phyloP scores from a whole-genome alignment of 2,113 vertebrate species.

The Lampris incognitus region DNA sequence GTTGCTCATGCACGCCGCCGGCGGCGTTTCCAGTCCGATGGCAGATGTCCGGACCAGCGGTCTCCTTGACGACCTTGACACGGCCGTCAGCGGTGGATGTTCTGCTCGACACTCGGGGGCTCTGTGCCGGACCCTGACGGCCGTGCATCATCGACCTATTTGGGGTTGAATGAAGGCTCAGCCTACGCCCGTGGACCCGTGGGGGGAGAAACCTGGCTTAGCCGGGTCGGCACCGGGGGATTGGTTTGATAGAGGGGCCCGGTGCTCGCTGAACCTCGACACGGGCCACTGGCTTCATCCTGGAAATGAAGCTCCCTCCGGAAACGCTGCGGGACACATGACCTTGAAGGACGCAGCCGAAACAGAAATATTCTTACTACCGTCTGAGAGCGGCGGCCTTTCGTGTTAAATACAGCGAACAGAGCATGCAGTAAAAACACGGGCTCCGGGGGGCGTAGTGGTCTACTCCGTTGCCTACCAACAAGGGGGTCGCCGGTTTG shows the following conservation, averaged over 20 bases:
- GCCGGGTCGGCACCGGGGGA: slow-evolving; percentile 52
- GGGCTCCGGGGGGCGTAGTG: background rate
- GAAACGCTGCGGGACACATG: slow-evolving; percentile 34
- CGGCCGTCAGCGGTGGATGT: slow-evolving; percentile 50
- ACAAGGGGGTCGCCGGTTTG: too few relatives aligned
- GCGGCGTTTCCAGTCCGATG: slow-evolving; percentile 33
- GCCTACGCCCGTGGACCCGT: slow-evolving; percentile 50
- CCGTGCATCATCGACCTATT: slow-evolving; percentile 72
- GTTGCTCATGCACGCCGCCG: slow-evolving; percentile 22
- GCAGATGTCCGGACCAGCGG: slow-evolving; percentile 52
- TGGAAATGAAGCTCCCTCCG: slow-evolving; percentile 58
- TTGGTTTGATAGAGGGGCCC: slow-evolving; percentile 62
- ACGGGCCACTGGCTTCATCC: slow-evolving; percentile 66
- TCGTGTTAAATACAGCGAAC: background rate
- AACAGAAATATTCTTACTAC: slow-evolving; percentile 32
- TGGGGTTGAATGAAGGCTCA: slow-evolving; percentile 52
- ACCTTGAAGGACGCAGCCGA: slow-evolving; percentile 47
- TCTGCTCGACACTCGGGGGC: slow-evolving; percentile 55
- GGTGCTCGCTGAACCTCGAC: slow-evolving; percentile 68
- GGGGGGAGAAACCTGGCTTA: slow-evolving; percentile 59
- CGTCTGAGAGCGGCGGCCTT: slow-evolving; percentile 19
- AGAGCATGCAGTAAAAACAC: background rate
- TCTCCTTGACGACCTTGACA: slow-evolving; percentile 72
- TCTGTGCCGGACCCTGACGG: slow-evolving; percentile 42
- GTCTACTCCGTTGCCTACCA: too few relatives aligned